These are phyloP conservation scores for Meriones unguiculatus DNA, from an alignment of 2,113 vertebrate genomes.

Conservation along the genomic window DNA sequence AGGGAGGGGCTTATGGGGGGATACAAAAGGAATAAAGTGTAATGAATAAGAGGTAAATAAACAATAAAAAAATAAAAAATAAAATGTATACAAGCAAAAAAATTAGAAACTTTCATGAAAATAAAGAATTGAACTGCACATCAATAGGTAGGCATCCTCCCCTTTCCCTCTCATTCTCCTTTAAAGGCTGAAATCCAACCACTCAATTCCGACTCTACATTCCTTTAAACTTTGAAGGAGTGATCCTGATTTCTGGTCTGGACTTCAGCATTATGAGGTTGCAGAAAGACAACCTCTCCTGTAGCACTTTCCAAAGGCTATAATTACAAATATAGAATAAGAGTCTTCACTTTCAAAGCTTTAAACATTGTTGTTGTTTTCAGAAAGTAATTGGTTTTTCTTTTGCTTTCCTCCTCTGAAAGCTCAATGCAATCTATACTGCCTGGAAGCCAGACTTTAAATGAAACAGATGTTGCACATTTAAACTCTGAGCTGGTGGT, in stretches of 20 bases:
- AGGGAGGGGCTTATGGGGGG: no score
- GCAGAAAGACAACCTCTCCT: slow-evolving; percentile 63
- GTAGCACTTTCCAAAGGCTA: slow-evolving; percentile 65
- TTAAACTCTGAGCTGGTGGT: slow-evolving; percentile 77
- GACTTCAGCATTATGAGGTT: slow-evolving; percentile 69
- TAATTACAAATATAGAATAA: slow-evolving; percentile 78
- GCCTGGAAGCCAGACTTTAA: slow-evolving; percentile 80
- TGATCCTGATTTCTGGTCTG: slow-evolving; percentile 43
- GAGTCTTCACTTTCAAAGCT: slow-evolving; percentile 71
- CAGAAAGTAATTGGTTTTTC: slow-evolving; percentile 78
- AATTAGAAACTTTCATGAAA: no score
- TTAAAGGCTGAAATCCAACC: background rate
- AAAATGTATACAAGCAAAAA: no score
- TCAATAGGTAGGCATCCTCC: background rate
- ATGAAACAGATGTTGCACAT: slow-evolving; percentile 86
- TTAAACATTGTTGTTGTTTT: slow-evolving; percentile 80
- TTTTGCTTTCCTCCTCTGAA: slow-evolving; percentile 41
- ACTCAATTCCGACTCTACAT: background rate
- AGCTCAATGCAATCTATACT: slow-evolving; percentile 79
- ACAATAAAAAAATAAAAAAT: no score
- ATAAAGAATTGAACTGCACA: background rate
- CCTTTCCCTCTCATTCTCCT: rapidly evolving
- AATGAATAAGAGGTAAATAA: no score
- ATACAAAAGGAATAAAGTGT: no score
- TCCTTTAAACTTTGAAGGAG: slow-evolving; percentile 50